Conservation (phyloP, 2,888 invertebrate genomes). For the Macrosoma leucophasiata region DNA sequence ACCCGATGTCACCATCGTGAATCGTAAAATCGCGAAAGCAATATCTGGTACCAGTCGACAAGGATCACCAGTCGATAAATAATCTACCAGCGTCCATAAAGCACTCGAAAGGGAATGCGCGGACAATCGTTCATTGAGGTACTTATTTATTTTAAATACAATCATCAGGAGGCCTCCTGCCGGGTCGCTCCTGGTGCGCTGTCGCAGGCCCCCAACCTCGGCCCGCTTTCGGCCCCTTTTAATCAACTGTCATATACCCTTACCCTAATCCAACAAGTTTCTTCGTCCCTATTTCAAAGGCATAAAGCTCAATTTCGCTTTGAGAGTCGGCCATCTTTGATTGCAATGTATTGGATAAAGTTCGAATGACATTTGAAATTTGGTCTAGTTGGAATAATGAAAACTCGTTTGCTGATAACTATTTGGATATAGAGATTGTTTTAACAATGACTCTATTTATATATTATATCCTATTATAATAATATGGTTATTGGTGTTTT, state of each 20-base stretch:
- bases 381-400: too few relatives aligned
- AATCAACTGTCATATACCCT: constrained; percentile 73
- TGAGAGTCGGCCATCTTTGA: constrained; percentile 46
- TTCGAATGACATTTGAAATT: constrained; percentile 48
- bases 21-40: too few relatives aligned
- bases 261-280: constrained; percentile 28
- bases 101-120: constrained; percentile 50
- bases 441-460: too few relatives aligned
- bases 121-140: constrained; percentile 75
- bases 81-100: constrained; percentile 51
- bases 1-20: too few relatives aligned
- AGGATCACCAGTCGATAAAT: constrained; percentile 44
- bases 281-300: constrained; percentile 19
- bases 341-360: constrained; percentile 55
- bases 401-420: constrained; percentile 29
- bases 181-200: constrained; percentile 63
- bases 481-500: too few relatives aligned
- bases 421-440: constrained; percentile 20
- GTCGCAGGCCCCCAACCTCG: constrained; percentile 71
- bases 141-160: constrained; percentile 76
- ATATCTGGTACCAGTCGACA: too few relatives aligned
- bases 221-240: constrained; percentile 69
- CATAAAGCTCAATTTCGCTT: constrained; percentile 18
- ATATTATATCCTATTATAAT: too few relatives aligned
- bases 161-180: constrained; percentile 71